phyloP scores from a whole-genome alignment of 2,888 invertebrate species.

The Resseliella maxima region DNA sequence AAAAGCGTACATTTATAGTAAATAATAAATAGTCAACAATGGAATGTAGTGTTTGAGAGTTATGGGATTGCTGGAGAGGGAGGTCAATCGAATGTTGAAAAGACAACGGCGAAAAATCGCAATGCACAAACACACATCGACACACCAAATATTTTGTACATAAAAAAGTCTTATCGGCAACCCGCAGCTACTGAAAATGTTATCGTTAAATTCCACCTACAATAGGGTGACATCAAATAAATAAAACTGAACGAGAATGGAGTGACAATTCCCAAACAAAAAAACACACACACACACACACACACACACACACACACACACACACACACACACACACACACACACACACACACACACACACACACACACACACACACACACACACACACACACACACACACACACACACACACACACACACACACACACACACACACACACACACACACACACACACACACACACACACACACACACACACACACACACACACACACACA shows the following conservation, averaged over 20 bases:
- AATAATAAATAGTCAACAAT: slow-evolving; percentile 43
- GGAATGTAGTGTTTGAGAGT: background rate
- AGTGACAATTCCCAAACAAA: background rate
- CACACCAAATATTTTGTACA: slow-evolving; percentile 45
- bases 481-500: no score
- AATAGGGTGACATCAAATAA: slow-evolving; percentile 57
- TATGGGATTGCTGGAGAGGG: no score
- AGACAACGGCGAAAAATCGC: slow-evolving; percentile 15
- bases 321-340: no score
- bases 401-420: background rate
- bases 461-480: background rate
- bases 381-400: no score
- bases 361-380: background rate
- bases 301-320: background rate
- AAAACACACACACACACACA: background rate
- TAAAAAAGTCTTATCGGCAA: slow-evolving; percentile 56
- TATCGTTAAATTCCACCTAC: slow-evolving; percentile 57
- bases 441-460: background rate
- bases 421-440: no score
- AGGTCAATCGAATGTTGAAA: slow-evolving; percentile 37
- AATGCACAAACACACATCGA: slow-evolving; percentile 30
- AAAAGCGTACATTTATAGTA: background rate
- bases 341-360: background rate
- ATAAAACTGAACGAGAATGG: slow-evolving; percentile 25
- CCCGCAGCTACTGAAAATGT: slow-evolving; percentile 56